Conservation (phyloP, 2,888 invertebrate species). For the Dynastes grantii region DNA sequence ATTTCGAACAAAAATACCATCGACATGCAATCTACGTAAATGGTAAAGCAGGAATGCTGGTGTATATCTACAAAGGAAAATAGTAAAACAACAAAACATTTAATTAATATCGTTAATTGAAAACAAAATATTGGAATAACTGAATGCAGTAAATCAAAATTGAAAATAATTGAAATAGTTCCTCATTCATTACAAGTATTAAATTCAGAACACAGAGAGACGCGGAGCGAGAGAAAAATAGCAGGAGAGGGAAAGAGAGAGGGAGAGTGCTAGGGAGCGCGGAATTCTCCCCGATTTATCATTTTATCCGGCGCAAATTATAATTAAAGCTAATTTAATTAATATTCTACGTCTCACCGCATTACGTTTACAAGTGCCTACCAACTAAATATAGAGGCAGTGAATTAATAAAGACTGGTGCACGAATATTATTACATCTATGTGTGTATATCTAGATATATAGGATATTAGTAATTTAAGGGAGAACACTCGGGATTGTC, state of each 20-base stretch:
- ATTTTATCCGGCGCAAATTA: constrained; percentile 61
- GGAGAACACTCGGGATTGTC: constrained; percentile 18
- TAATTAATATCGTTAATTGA: constrained; percentile 61
- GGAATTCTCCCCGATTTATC: constrained; percentile 63
- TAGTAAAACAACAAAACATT: constrained; percentile 59
- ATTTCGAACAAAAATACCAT: constrained; percentile 14
- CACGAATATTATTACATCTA: constrained; percentile 29
- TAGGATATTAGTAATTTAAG: constrained; percentile 28
- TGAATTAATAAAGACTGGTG: constrained; percentile 42
- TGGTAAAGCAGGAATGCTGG: constrained; percentile 15
- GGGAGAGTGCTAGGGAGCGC: constrained; percentile 50
- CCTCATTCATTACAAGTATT: constrained; percentile 62
- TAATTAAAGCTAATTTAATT: constrained; percentile 62
- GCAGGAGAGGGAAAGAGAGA: constrained; percentile 17
- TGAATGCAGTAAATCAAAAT: constrained; percentile 60
- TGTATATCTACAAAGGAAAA: constrained; percentile 52
- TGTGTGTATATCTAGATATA: constrained; percentile 28
- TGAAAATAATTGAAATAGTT: constrained; percentile 64
- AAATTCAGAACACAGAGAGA: constrained; percentile 56
- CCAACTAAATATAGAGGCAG: constrained; percentile 40
- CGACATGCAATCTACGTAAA: constrained; percentile 11
- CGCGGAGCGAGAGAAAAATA: background rate
- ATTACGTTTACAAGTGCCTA: constrained; percentile 46
- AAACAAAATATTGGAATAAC: constrained; percentile 57
- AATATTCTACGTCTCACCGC: constrained; percentile 59